Conservation (phyloP, 2,113 vertebrate genomes). For the Himantopus leucocephalus region DNA sequence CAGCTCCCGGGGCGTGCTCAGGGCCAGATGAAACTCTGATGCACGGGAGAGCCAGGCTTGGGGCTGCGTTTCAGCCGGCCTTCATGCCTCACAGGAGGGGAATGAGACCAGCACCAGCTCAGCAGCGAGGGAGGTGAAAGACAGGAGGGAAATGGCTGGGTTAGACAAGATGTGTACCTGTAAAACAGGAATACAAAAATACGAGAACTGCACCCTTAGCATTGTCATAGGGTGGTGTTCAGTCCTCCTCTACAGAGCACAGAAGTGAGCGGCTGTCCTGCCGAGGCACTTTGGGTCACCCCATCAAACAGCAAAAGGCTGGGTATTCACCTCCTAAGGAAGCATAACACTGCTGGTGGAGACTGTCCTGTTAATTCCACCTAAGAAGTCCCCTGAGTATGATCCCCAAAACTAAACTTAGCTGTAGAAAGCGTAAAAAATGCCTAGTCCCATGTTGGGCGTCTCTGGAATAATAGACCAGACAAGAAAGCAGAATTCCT, state of each 20-base stretch:
- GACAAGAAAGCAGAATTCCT: not conserved
- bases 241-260: not conserved
- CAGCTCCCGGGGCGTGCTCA: not conserved
- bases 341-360: not conserved
- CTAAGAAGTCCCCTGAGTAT: not conserved
- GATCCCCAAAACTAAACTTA: not conserved
- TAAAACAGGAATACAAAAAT: not conserved
- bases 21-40: not conserved
- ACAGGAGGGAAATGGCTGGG: not conserved
- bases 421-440: not conserved
- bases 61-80: not conserved
- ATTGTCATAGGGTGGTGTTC: not conserved
- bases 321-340: not conserved
- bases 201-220: not conserved
- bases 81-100: not conserved
- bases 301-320: not conserved
- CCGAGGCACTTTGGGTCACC: rapidly evolving
- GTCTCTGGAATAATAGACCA: not conserved
- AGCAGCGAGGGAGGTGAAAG: not conserved
- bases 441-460: not conserved
- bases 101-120: not conserved
- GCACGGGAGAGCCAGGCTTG: not conserved
- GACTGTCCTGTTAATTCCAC: not conserved
- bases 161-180: not conserved
- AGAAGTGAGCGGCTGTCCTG: not conserved